Evolutionary conservation across 2,797 vertebrate species (phyloP), one percentile per base, ranked within the genome.

Genomic region (Pangasius mekongensis): DNA sequence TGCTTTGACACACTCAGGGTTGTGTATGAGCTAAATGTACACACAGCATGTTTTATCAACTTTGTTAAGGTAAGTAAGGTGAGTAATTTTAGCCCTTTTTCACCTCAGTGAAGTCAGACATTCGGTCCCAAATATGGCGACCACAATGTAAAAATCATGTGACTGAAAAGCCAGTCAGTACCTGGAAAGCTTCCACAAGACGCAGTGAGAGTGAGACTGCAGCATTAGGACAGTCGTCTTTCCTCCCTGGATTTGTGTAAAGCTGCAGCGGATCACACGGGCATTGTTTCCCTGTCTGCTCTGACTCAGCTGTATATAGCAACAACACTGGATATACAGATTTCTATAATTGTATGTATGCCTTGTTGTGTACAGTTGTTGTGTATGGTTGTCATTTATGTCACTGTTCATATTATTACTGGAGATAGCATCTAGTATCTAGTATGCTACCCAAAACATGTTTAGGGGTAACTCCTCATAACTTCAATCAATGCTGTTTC

Each of bases 171-270:
- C 18, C 30, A 56, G 39, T 5, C 9, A 36, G 36, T 80, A 27
- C n/a, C 49, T 54, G 71, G 3, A 74, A 77, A 77, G 74, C 78
- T 81, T 81, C 24, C 4, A 22, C 20, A 81, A 81, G 78, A 58
- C 8, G 36, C 39, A 47, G 81, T 47, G 52, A 86, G 56, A 73
- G 33, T 87, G 78, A 87, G 66, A 62, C 33, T 52, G n/a, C 54
- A 22, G 66, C 20, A 43, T 71, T 73, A n/a, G 36, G 24, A 56
- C 11, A 47, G 64, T 43, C 11, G 7, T 39, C 33, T 60, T 87
- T 71, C 64, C 54, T 87, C 6, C 16, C 16, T 30, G 86, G 86
- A 87, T 87, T 83, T 83, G 39, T 56, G 30, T 58, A 81, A 71
- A 71, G 24, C 62, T 43, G 52, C 36, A 62, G 27, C n/a, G 20